A percentile compares a stretch with the other conserved stretches of the same genome.
Conservation (phyloP, 2,888 invertebrate genomes). For the Pollenia angustigena region DNA sequence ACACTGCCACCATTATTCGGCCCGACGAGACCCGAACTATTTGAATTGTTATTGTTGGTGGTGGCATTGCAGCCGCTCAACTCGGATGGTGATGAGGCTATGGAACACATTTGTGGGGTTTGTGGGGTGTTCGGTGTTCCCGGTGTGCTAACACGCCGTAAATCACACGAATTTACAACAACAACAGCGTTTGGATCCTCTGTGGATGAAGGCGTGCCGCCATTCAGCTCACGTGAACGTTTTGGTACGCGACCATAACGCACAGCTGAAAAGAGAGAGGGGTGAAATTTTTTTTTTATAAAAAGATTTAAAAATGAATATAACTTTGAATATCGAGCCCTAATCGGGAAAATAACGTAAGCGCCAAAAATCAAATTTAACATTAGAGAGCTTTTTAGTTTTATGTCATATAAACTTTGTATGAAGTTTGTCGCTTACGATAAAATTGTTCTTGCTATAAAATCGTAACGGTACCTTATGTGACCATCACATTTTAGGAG, state of each 20-base stretch:
- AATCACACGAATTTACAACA: conserved; percentile 76
- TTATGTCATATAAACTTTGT: too few relatives aligned
- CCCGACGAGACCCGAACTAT: conserved; percentile 71
- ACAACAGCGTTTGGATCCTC: conserved; percentile 75
- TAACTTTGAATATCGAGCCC: too few relatives aligned
- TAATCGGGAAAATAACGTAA: too few relatives aligned
- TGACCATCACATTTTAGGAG: too few relatives aligned
- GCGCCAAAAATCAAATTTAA: too few relatives aligned
- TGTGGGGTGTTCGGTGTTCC: conserved; percentile 85
- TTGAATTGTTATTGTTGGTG: conserved; percentile 79
- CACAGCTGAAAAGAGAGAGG: conserved; percentile 88
- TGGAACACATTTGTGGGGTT: conserved; percentile 85
- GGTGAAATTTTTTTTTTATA: neutral
- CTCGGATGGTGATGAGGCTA: conserved; percentile 84
- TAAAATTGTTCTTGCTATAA: too few relatives aligned
- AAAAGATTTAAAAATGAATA: neutral
- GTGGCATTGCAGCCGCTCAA: conserved; percentile 79
- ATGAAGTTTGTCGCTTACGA: too few relatives aligned
- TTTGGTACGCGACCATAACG: conserved; percentile 98
- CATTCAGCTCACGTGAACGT: conserved; percentile 92
- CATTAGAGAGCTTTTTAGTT: too few relatives aligned
- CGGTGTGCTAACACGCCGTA: conserved; percentile 83
- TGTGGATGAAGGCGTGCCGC: conserved; percentile 80
- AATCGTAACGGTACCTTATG: too few relatives aligned
- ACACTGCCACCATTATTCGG: conserved; percentile 72